Base-by-base conservation (phyloP, 2,113 vertebrate genomes). In the Thryonomys swinderianus region DNA sequence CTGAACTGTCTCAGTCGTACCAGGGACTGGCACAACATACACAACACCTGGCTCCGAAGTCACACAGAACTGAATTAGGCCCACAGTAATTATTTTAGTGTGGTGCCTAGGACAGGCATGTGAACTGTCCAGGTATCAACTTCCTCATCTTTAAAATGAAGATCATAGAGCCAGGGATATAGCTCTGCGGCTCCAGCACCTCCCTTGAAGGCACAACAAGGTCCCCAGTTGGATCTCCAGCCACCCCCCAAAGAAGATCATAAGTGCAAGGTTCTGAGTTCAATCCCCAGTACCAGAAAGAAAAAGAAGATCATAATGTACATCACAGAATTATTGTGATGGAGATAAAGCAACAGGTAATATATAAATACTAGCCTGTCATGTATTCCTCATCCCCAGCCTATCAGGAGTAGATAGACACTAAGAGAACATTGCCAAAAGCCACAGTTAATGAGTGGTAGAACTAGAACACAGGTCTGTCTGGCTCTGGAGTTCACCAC, bases 401-500 rank as follows among this genome's bases (percentile, higher is more conserved):
- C 13, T 67, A 1, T 25, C 10, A 8, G 57, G 57, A 13, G 16
- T 17, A 71, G 37, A 8, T 11, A 51, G 32, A 25, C 32, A 37
- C 66, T 45, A 32, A 81, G 42, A 76, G 51, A 64, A 74, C 80
- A 9, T 21, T 25, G 57, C 25, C 42, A 48, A 59, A 88, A 14
- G n/a, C 76, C 59, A 71, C 14, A 84, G 42, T 27, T 88, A 32
- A 8, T 48, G 85, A 30, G 48, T 55, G 55, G 45, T 6, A 18
- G 86, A 73, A 92, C 14, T 79, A 62, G 82, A 94, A 94, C 83
- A 64, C 16, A 25, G 11, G 40, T 71, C 67, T 93, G n/a, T 23
- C 81, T 88, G 69, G 80, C 66, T 92, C 62, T 21, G 48, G 82
- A 73, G 18, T 74, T 51, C 7, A 16, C n/a, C 51, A 51, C 25